A percentile compares a stretch with the other conserved stretches of the same genome.
Evolutionary conservation across 2,888 invertebrate genomes (phyloP).

Genomic region (Ethmia dodecea): DNA sequence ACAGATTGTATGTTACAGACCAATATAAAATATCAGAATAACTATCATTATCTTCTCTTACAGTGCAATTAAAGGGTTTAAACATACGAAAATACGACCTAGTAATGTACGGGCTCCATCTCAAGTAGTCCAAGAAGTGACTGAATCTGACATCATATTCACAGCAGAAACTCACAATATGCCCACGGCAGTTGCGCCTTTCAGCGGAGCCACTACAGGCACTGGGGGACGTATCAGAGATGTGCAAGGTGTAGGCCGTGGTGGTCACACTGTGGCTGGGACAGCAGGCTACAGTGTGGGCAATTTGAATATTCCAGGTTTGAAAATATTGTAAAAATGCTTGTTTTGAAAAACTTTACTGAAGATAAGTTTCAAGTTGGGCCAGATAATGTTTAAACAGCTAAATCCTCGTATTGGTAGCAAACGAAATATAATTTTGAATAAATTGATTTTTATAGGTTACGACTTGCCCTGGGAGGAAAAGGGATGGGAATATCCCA

Average conservation of each 20-base stretch:
- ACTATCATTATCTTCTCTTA: no score
- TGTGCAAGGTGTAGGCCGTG: constrained; percentile 96
- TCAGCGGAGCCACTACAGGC: constrained; percentile 98
- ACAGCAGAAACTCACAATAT: constrained; percentile 99
- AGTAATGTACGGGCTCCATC: constrained; percentile 76
- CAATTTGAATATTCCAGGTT: constrained; percentile 92
- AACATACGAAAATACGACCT: constrained; percentile 83
- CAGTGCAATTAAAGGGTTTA: constrained; percentile 92
- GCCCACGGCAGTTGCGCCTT: constrained; percentile 97
- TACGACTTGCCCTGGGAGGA: constrained; percentile 95
- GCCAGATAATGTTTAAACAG: constrained; percentile 1
- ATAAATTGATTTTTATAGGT: constrained; percentile 72
- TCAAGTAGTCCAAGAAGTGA: constrained; percentile 75
- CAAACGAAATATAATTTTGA: no score
- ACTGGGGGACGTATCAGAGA: constrained; percentile 97
- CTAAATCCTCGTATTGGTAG: no score
- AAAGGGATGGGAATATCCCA: constrained; percentile 84
- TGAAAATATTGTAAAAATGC: not conserved
- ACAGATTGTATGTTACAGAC: no score
- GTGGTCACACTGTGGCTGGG: constrained; percentile 95
- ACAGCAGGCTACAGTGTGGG: constrained; percentile 98
- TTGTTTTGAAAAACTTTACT: not conserved
- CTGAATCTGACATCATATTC: constrained; percentile 93
- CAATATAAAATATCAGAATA: no score
- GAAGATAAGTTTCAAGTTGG: no score